Base-by-base conservation (phyloP, 2,113 vertebrate genomes). In the Alectura lathami region DNA sequence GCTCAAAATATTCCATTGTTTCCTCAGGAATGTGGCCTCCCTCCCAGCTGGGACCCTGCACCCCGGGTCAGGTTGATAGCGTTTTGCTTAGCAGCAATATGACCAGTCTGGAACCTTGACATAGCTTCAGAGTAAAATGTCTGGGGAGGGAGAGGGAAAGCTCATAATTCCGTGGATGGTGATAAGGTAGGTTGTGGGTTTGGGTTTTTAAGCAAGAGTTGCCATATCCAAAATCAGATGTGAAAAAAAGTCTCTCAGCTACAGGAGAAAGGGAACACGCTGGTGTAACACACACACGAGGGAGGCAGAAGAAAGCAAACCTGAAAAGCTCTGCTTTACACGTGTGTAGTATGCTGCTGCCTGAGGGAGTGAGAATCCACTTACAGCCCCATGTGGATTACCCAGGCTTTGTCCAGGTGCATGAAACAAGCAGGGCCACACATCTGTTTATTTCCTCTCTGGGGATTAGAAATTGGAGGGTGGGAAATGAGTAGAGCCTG, bases 351-450 rank as follows among this genome's bases (percentile, higher is more conserved):
- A 66, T 0, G 0, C 91, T 82, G 73, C 77, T 94, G 94, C 93
- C 84, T 79, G 70, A 50, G 78, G 91, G 91, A 91, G 50, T 66
- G 48, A 92, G 91, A 96, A 73, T 77, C 17, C 62, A 8, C 83
- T 92, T 95, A 93, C 72, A 91, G 29, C 34, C 38, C 85, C 3
- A 0, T 47, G 43, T 48, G 75, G 93, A 92, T 87, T 92, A 83
- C 32, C 50, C 17, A 3, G 87, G 87, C 68, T 93, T 89, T 91
- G 89, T 93, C 96, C 95, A 96, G 93, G 94, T 97, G 94, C 91
- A 75, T 7, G 36, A 83, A 95, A 89, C 54, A 91, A 94, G 72
- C 70, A 43, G 63, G 91, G 75, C 94, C 95, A 97, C 89, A 95
- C 94, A 95, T 88, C 68, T 94, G 85, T 89, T 94, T 63, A 67